Base-by-base conservation (phyloP, 2,888 invertebrate genomes). In the Polyommatus iphigenia region DNA sequence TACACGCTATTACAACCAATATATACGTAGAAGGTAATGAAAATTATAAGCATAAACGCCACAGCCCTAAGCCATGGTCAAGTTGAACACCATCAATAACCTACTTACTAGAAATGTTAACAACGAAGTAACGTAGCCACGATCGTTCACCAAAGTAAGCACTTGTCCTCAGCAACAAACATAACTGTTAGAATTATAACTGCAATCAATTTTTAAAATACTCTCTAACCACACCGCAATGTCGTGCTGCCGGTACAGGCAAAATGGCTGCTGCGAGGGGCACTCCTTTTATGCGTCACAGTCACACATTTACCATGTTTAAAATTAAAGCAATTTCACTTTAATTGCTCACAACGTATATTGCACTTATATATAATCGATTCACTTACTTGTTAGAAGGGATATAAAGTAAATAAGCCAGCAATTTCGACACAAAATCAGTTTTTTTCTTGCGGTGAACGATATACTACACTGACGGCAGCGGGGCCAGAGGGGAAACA, bases 261-360 rank as follows among this genome's bases (percentile, higher is more conserved):
- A 94, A 94, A 94, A 94, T 94, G 94, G 94, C 94, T 94, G 94
- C 94, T 94, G 89, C 89, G 86, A 91, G 87, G 90, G 95, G 91
- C 95, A 95, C 95, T 95, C 95, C 95, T 94, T 93, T 92, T 89
- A 95, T 95, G 95, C 95, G 95, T 95, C 95, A 95, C 94, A 94
- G 87, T 91, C 91, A 92, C 92, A 89, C 86, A 87, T 88, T 87
- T 86, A 85, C 85, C 83, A 80, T 84, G 86, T 84, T 84, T 82
- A 82, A 84, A 83, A 85, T 86, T 83, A 83, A 81, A 85, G 82
- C 82, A 84, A 82, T 79, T 81, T 82, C 91, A 91, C 91, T 89
- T 82, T 76, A 81, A 78, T 81, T 84, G 84, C 87, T 88, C 90
- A 81, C 85, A 85, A 85, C 85, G 87, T 86, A 83, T 85, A 83